Conservation (phyloP, 2,888 invertebrate genomes). For the Patella ulyssiponensis region DNA sequence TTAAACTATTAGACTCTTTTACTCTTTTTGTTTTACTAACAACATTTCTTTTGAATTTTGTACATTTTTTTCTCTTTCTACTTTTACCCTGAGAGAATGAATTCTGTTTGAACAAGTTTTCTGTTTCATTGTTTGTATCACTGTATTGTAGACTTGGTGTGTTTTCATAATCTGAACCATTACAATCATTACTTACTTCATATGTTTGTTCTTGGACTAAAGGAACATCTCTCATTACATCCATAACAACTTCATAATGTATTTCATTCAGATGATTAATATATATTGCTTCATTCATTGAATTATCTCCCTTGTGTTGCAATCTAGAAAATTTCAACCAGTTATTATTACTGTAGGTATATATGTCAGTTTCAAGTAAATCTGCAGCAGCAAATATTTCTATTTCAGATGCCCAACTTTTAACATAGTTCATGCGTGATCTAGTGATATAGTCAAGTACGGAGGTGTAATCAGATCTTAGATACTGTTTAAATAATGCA, state of each 20-base stretch:
- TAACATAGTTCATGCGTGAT: neutral
- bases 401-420: neutral
- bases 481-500: neutral
- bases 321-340: neutral
- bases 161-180: no score
- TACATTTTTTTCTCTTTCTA: no score
- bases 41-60: no score
- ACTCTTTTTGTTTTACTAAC: no score
- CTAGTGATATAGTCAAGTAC: neutral
- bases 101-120: no score
- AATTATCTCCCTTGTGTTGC: neutral
- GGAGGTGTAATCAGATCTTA: neutral
- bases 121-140: no score
- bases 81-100: no score
- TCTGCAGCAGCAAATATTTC: neutral
- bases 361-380: neutral
- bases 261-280: neutral
- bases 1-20: no score
- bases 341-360: neutral
- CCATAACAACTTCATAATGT: neutral
- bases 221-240: constrained; percentile 2
- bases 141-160: no score
- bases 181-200: neutral
- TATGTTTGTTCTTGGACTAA: no score
- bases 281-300: neutral